phyloP scores from a whole-genome alignment of 1,140 invertebrate genomes.

The Oedothorax gibbosus region DNA sequence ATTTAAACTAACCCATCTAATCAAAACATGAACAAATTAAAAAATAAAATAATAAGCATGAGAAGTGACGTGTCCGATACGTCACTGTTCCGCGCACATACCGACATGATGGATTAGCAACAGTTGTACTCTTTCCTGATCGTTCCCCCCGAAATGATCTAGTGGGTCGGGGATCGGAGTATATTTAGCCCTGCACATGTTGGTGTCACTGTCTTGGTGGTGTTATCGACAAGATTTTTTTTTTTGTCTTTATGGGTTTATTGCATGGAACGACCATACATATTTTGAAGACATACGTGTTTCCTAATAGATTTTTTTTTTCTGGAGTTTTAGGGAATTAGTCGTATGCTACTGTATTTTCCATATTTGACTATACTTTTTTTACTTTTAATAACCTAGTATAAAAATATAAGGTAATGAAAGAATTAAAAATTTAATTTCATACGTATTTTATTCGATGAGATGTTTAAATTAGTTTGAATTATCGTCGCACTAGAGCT shows the following conservation, averaged over 20 bases:
- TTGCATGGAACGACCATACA: neutral
- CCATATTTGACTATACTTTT: neutral
- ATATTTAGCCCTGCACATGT: constrained; percentile 32
- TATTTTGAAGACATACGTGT: neutral
- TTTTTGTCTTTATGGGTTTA: constrained; percentile 6
- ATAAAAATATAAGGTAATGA: neutral
- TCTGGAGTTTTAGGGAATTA: neutral
- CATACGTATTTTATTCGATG: no score
- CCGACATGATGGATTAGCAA: constrained; percentile 56
- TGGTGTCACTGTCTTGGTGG: constrained; percentile 26
- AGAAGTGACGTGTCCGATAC: no score
- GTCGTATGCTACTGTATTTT: neutral
- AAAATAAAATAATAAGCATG: no score
- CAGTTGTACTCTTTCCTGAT: constrained; percentile 59
- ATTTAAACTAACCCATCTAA: no score
- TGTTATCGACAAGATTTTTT: neutral
- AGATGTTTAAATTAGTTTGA: no score
- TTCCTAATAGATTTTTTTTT: neutral
- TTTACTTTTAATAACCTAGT: neutral
- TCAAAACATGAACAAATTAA: no score
- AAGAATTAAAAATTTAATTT: neutral
- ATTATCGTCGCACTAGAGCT: no score
- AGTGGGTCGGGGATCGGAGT: constrained; percentile 6
- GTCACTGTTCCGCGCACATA: no score
- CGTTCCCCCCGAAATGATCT: constrained; percentile 52